Base-by-base conservation (phyloP, 2,113 vertebrate species). In the Lamprologus callipterus region DNA sequence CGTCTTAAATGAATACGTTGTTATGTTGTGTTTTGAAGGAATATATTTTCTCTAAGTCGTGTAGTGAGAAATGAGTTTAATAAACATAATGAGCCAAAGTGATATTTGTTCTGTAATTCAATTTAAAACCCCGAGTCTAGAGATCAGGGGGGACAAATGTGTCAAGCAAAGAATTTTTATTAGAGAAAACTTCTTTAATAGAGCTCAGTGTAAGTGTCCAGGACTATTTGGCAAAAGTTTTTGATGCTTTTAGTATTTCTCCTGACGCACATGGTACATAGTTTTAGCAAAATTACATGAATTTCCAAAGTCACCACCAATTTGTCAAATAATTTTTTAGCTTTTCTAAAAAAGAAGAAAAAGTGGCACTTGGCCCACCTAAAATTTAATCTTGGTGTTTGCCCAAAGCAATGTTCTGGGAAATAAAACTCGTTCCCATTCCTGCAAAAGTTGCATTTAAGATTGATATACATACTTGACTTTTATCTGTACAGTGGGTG, bases 271-370 rank as follows among this genome's bases (percentile, higher is more conserved):
- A 88, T 82, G 60, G 37, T 82, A 49, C 4, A 81, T 49, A 42
- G 31, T 84, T 87, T 88, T 82, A 83, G 11, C 37, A 73, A 42
- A 70, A 70, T 70, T 23, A 63, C 8, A 84, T 78, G 11, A 35
- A 73, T 31, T 87, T 40, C 10, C n/a, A 45, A 82, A 31, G 58
- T 47, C 80, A 53, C 37, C 57, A 57, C 49, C 70, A 81, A 87
- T 73, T 19, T 26, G 60, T 86, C 78, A 86, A 58, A 51, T 86
- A 83, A 28, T 83, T 81, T 83, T 70, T 90, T 75, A 4, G 23
- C 23, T 12, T 47, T 28, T 49, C 23, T 49, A 12, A 75, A 75
- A 11, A 26, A 4, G 1, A 28, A 40, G 12, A 42, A 75, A 47
- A 47, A 49, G 70, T 12, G 42, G 16, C 9, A 19, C 16, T 19